Evolutionary conservation across 2,113 vertebrate species (phyloP).

Genomic region (Bombycilla garrulus): DNA sequence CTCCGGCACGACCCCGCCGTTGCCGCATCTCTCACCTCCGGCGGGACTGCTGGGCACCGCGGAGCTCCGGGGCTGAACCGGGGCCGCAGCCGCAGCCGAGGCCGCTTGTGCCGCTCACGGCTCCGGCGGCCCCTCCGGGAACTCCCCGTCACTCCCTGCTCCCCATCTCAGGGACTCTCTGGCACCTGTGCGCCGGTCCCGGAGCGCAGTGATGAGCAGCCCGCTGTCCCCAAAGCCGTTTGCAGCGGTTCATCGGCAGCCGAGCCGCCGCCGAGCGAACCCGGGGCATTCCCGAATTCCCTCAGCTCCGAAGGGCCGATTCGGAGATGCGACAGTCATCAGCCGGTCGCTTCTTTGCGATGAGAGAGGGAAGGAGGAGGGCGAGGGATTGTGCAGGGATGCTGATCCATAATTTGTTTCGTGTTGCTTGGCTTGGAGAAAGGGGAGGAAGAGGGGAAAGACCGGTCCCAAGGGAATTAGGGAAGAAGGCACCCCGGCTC

Average conservation of each 20-base stretch:
- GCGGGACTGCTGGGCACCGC: not conserved
- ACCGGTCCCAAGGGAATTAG: not conserved
- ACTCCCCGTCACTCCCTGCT: not conserved
- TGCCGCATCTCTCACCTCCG: not conserved
- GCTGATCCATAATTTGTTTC: not conserved
- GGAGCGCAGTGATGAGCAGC: not conserved
- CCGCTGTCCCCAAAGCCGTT: not conserved
- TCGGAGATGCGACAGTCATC: not conserved
- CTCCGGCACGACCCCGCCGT: too few relatives aligned
- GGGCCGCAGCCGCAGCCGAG: too few relatives aligned
- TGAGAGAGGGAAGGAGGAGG: not conserved
- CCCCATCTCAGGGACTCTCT: fast-evolving
- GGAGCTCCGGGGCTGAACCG: not conserved
- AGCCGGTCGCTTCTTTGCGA: not conserved
- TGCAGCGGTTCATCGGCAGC: not conserved
- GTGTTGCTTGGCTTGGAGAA: not conserved
- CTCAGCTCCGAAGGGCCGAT: not conserved
- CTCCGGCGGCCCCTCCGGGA: too few relatives aligned
- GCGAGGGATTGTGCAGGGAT: not conserved
- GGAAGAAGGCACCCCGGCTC: not conserved
- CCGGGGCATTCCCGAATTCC: not conserved
- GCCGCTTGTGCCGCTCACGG: not conserved
- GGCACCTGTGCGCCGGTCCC: not conserved
- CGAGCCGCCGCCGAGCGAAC: not conserved
- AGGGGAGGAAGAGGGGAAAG: not conserved